Conservation (phyloP, 2,888 invertebrate species). For the Catocala sponsa region DNA sequence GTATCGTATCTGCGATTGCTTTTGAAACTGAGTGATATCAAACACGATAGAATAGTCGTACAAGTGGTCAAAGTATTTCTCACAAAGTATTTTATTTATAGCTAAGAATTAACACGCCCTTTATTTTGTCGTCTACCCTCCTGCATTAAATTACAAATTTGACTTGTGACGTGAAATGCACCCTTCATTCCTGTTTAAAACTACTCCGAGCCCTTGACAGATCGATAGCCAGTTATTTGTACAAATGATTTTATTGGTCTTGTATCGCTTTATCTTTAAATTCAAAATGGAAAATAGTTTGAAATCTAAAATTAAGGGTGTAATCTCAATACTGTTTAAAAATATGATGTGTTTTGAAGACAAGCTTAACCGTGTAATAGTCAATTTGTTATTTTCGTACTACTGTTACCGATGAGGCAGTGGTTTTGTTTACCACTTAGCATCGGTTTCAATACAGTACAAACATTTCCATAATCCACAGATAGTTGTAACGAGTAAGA, state of each 20-base stretch:
- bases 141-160: conserved; percentile 43
- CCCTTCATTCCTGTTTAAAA: conserved; percentile 35
- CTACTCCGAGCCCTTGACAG: conserved; percentile 43
- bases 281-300: too few species aligned
- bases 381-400: too few species aligned
- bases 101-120: conserved; percentile 22
- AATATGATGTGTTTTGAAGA: too few species aligned
- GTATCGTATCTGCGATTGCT: too few species aligned
- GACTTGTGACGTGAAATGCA: conserved; percentile 41
- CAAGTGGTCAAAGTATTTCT: neutral
- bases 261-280: conserved; percentile 25
- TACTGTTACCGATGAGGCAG: too few species aligned
- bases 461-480: too few species aligned
- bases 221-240: conserved; percentile 57
- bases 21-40: too few species aligned
- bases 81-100: conserved; percentile 5
- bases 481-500: too few species aligned
- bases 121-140: conserved; percentile 34
- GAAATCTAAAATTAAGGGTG: conserved; percentile 2
- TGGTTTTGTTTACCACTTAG: too few species aligned
- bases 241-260: conserved; percentile 40
- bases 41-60: too few species aligned
- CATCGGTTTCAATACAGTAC: too few species aligned
- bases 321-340: neutral
- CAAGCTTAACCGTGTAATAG: too few species aligned